These are phyloP conservation scores for Tinea trinotella DNA, from an alignment of 2,888 invertebrate species.

Conservation along the genomic window DNA sequence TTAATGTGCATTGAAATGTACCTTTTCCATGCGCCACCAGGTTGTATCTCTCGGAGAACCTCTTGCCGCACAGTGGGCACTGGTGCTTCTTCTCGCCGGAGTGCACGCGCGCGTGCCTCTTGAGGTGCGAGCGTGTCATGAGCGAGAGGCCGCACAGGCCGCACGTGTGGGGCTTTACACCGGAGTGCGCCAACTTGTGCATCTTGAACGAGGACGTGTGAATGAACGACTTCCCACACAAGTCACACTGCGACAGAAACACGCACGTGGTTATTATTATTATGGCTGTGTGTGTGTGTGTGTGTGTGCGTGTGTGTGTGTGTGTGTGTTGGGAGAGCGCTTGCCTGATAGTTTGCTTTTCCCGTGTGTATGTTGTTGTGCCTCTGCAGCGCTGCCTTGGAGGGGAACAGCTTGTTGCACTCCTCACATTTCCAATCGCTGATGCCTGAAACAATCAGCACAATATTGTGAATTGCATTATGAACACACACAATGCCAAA, in stretches of 20 bases:
- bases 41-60: conserved; percentile 73
- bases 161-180: conserved; percentile 74
- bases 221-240: conserved; percentile 76
- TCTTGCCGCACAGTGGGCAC: conserved; percentile 71
- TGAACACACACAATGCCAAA: neutral
- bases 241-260: conserved; percentile 60
- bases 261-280: neutral
- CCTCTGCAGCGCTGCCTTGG: conserved; percentile 73
- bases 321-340: too few species aligned
- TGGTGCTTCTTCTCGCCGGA: conserved; percentile 75
- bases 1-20: neutral
- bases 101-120: conserved; percentile 77
- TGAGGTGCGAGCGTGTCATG: conserved; percentile 77
- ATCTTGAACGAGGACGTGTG: conserved; percentile 80
- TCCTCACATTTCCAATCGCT: conserved; percentile 74
- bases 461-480: neutral
- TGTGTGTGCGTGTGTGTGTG: neutral
- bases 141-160: conserved; percentile 73
- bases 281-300: neutral
- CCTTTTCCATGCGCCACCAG: conserved; percentile 55
- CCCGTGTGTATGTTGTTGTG: conserved; percentile 76
- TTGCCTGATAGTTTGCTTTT: conserved; percentile 71
- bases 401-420: conserved; percentile 74
- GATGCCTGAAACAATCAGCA: conserved; percentile 46
- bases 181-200: conserved; percentile 77